phyloP scores from a whole-genome alignment of 1,140 invertebrate species.

The Drusus annulatus region DNA sequence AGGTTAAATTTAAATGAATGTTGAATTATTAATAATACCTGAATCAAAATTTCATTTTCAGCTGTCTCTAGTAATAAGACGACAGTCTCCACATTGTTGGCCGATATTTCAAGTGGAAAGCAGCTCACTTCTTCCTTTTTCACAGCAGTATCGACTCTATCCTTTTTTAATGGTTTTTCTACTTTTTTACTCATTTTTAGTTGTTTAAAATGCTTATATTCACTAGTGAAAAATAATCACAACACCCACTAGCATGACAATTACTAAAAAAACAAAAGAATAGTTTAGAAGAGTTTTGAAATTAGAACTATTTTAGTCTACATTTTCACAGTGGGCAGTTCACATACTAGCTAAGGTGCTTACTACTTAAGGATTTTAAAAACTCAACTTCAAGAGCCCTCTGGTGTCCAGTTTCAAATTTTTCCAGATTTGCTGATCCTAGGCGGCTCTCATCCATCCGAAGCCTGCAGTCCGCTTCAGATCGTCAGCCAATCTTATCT shows the following conservation, averaged over 20 bases:
- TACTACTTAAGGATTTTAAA: no score
- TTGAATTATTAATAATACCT: conserved; percentile 22
- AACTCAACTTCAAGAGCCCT: no score
- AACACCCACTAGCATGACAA: no score
- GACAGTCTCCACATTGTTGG: conserved; percentile 47
- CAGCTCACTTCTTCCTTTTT: conserved; percentile 39
- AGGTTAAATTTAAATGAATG: no score
- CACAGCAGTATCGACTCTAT: conserved; percentile 26
- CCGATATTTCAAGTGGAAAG: conserved; percentile 48
- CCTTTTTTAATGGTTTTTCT: conserved; percentile 43
- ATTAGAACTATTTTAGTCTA: neutral
- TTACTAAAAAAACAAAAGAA: neutral
- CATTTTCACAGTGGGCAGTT: no score
- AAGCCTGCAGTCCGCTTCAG: no score
- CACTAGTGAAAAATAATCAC: no score
- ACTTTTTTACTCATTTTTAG: conserved; percentile 26
- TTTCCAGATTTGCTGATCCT: no score
- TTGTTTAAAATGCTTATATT: neutral
- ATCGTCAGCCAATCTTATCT: no score
- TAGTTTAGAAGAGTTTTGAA: neutral
- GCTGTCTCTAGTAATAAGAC: conserved; percentile 44
- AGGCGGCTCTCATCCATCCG: no score
- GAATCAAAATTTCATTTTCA: conserved; percentile 44
- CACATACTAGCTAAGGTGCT: no score
- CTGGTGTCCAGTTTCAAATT: no score